Conservation (phyloP, 2,888 invertebrate genomes). For the Eristalis intricaria region DNA sequence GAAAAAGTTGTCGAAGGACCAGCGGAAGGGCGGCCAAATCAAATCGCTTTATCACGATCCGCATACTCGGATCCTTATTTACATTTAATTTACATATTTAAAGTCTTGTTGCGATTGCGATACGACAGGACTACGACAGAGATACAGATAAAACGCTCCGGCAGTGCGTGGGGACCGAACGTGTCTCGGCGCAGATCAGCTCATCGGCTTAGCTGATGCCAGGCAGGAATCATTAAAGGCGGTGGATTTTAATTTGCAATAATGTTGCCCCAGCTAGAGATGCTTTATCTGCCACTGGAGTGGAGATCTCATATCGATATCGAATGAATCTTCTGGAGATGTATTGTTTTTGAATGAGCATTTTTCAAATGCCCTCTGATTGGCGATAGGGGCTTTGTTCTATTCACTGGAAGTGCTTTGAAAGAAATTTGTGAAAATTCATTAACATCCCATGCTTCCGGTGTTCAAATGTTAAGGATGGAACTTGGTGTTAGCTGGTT, state of each 20-base stretch:
- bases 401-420: neutral
- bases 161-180: constrained; percentile 20
- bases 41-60: constrained; percentile 72
- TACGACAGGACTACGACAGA: constrained; percentile 64
- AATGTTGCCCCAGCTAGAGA: constrained; percentile 35
- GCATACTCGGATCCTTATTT: constrained; percentile 72
- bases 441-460: too few species aligned
- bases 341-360: constrained; percentile 42
- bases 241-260: constrained; percentile 59
- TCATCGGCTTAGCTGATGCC: constrained; percentile 14
- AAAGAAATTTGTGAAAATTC: too few species aligned
- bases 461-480: too few species aligned
- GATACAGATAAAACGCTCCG: constrained; percentile 60
- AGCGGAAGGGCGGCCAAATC: constrained; percentile 71
- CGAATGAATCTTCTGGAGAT: constrained; percentile 26
- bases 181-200: constrained; percentile 2
- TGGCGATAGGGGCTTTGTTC: neutral
- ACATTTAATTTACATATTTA: constrained; percentile 73
- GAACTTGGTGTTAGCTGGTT: too few species aligned
- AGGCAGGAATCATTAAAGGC: constrained; percentile 59
- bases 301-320: constrained; percentile 52
- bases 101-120: constrained; percentile 72
- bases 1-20: constrained; percentile 72
- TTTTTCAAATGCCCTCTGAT: neutral
- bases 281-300: constrained; percentile 29